Conservation (phyloP, 2,797 vertebrate species). For the Sciaenops ocellatus region DNA sequence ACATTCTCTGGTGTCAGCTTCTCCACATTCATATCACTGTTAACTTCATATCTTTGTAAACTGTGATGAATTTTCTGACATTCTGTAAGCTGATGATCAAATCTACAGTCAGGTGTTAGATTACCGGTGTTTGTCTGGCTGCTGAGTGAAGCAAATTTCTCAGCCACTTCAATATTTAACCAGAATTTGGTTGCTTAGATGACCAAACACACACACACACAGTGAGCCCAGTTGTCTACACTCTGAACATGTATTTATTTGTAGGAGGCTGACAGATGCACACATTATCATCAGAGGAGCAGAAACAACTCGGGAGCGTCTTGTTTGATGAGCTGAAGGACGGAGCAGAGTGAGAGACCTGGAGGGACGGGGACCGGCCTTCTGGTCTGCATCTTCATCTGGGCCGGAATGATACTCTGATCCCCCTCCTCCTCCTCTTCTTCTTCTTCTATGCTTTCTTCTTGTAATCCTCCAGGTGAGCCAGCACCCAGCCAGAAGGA, state of each 20-base stretch:
- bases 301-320: background rate
- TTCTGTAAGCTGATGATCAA: no score
- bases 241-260: constrained; percentile 42
- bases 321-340: constrained; percentile 9
- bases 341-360: background rate
- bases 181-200: background rate
- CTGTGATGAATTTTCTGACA: no score
- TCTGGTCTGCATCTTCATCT: constrained; percentile 7
- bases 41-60: no score
- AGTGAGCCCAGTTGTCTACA: background rate
- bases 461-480: constrained; percentile 86
- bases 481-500: constrained; percentile 85
- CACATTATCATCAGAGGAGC: constrained; percentile 24
- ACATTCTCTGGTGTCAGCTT: no score
- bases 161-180: background rate
- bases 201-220: background rate
- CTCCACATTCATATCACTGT: no score
- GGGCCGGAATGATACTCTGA: background rate
- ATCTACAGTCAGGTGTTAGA: no score
- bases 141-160: no score
- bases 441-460: constrained; percentile 42
- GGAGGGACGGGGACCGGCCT: background rate
- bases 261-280: constrained; percentile 2
- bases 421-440: background rate
- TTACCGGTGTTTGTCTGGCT: no score